Conservation (phyloP, 2,797 vertebrate species). For the Tachyglossus aculeatus region DNA sequence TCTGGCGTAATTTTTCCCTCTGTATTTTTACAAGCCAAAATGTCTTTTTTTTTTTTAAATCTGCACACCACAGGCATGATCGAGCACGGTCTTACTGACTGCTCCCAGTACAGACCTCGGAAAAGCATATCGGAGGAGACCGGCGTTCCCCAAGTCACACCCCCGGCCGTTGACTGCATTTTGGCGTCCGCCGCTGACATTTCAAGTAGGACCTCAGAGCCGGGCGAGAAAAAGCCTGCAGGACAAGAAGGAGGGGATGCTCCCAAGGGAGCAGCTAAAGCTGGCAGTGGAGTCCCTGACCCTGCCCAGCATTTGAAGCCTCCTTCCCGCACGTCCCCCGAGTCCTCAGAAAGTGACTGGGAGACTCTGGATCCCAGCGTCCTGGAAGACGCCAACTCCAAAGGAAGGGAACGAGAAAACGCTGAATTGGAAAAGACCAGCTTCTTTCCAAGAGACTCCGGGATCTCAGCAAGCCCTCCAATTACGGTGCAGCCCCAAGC, state of each 20-base stretch:
- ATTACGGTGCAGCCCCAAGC: slow-evolving; percentile 94
- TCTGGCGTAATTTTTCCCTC: neutral
- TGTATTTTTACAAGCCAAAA: neutral
- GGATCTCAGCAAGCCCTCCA: slow-evolving; percentile 72
- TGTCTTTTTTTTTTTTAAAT: neutral
- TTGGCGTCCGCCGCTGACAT: slow-evolving; percentile 75
- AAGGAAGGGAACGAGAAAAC: slow-evolving; percentile 55
- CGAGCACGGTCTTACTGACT: slow-evolving; percentile 92
- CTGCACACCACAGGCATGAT: slow-evolving; percentile 84
- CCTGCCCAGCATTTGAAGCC: slow-evolving; percentile 74
- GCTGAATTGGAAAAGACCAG: slow-evolving; percentile 52
- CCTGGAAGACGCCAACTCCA: slow-evolving; percentile 78
- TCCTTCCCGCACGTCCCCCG: slow-evolving; percentile 80
- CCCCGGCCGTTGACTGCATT: slow-evolving; percentile 72
- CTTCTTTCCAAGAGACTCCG: slow-evolving; percentile 60
- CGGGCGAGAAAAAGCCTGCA: slow-evolving; percentile 31
- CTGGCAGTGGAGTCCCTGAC: slow-evolving; percentile 43
- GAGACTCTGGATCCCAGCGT: slow-evolving; percentile 91
- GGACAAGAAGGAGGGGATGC: slow-evolving; percentile 33
- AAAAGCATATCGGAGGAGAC: slow-evolving; percentile 86
- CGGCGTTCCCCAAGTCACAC: slow-evolving; percentile 62
- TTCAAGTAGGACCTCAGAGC: slow-evolving; percentile 47
- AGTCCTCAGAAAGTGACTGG: slow-evolving; percentile 94
- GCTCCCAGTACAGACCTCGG: slow-evolving; percentile 89
- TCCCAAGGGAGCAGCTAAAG: slow-evolving; percentile 36